Percentiles rank a stretch among this genome's conserved stretches.
These are phyloP conservation scores for Leptura quadrifasciata DNA, from an alignment of 2,888 invertebrate species.

Conservation along the genomic window DNA sequence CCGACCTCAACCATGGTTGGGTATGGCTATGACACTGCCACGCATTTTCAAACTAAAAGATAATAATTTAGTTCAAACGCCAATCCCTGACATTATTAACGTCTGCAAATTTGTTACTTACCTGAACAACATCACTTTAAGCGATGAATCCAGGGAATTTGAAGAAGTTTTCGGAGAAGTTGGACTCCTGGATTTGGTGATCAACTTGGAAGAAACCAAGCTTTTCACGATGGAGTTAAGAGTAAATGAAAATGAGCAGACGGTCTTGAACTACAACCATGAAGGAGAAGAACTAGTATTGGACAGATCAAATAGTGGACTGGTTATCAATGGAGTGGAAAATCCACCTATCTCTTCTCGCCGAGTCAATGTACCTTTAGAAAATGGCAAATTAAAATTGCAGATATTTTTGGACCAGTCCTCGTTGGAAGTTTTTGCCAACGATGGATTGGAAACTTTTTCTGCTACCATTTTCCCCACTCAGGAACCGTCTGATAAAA, in stretches of 20 bases:
- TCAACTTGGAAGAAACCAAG: slow-evolving; percentile 1
- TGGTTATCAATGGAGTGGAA: slow-evolving; percentile 29
- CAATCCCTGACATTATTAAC: slow-evolving; percentile 44
- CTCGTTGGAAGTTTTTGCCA: slow-evolving; percentile 55
- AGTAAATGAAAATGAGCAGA: slow-evolving; percentile 15
- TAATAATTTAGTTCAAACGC: slow-evolving; percentile 58
- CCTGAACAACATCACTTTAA: neutral
- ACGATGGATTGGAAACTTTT: slow-evolving; percentile 49
- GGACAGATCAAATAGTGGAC: slow-evolving; percentile 32
- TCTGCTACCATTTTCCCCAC: slow-evolving; percentile 52
- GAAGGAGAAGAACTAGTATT: slow-evolving; percentile 1
- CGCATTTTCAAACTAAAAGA: slow-evolving; percentile 67
- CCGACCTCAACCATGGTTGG: slow-evolving; percentile 71
- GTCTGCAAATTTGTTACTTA: neutral
- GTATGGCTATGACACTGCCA: slow-evolving; percentile 74
- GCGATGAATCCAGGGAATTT: slow-evolving; percentile 8
- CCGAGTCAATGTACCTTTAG: slow-evolving; percentile 5
- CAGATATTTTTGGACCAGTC: slow-evolving; percentile 60
- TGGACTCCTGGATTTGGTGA: slow-evolving; percentile 8
- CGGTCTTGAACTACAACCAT: slow-evolving; percentile 14
- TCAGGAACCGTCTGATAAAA: slow-evolving; percentile 25
- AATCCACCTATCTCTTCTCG: slow-evolving; percentile 22
- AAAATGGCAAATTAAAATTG: slow-evolving; percentile 15
- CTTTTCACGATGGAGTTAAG: slow-evolving; percentile 24
- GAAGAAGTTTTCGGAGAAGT: slow-evolving; percentile 9